Conservation (phyloP, 2,113 vertebrate species). For the Cebidichthys violaceus region DNA sequence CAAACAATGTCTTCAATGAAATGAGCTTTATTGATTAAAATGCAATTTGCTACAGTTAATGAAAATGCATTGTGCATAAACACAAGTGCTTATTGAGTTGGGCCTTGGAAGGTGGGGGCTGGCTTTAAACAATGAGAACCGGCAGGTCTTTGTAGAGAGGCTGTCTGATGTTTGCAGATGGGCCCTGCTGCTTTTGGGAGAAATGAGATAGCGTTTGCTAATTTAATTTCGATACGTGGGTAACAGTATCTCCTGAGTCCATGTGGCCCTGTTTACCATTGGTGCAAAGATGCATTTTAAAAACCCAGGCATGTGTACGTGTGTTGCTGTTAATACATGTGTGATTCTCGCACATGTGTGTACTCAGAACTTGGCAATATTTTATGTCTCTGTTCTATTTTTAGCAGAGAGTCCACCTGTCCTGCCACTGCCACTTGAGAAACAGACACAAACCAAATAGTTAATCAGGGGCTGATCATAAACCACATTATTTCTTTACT, state of each 20-base stretch:
- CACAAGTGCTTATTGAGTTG: slow-evolving; percentile 70
- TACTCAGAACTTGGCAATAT: slow-evolving; percentile 20
- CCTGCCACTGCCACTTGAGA: neutral
- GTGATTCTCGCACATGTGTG: neutral
- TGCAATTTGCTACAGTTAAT: slow-evolving; percentile 78
- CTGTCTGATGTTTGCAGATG: slow-evolving; percentile 73
- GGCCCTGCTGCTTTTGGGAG: slow-evolving; percentile 58
- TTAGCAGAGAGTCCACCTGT: slow-evolving; percentile 12
- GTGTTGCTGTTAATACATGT: slow-evolving; percentile 11
- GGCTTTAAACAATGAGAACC: slow-evolving; percentile 63
- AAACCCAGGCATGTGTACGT: slow-evolving; percentile 1
- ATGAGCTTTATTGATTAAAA: slow-evolving; percentile 75
- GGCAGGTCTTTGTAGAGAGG: slow-evolving; percentile 56
- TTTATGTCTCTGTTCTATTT: slow-evolving; percentile 46
- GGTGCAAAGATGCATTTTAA: slow-evolving; percentile 46
- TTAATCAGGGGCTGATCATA: slow-evolving; percentile 14
- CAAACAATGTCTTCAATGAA: slow-evolving; percentile 73
- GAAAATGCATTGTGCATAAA: slow-evolving; percentile 72
- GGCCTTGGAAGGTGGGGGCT: slow-evolving; percentile 49
- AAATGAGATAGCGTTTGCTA: slow-evolving; percentile 64
- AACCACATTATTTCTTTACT: neutral
- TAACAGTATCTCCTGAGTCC: slow-evolving; percentile 61
- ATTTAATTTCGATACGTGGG: slow-evolving; percentile 70
- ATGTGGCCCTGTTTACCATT: slow-evolving; percentile 62
- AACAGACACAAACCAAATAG: slow-evolving; percentile 26